Evolutionary conservation across 1,140 invertebrate species (phyloP).

Genomic region (Ylistrum balloti): DNA sequence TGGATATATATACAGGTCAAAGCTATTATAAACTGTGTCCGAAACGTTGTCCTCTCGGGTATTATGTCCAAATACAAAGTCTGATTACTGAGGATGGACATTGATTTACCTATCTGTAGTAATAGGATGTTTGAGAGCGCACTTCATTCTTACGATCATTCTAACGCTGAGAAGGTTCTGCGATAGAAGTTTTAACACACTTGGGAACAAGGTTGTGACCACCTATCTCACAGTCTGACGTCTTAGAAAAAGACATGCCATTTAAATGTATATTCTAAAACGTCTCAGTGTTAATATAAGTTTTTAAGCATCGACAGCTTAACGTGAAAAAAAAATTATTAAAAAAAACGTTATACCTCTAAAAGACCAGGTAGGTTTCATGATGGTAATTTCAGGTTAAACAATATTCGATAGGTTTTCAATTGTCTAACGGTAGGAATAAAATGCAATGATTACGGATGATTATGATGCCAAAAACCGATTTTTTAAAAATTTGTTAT

Average conservation of each 20-base stretch:
- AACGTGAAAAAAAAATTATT: no score
- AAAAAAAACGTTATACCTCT: no score
- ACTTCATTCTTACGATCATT: background rate
- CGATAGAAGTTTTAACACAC: background rate
- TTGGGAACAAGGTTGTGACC: background rate
- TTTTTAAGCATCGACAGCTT: background rate
- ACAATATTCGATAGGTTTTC: no score
- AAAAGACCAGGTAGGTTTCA: no score
- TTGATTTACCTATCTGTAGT: background rate
- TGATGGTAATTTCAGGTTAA: no score
- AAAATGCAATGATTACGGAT: no score
- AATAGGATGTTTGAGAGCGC: background rate
- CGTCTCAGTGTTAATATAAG: background rate
- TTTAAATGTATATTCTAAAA: background rate
- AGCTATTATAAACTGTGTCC: background rate
- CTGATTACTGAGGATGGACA: background rate
- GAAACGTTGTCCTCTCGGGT: background rate
- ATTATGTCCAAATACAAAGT: constrained; percentile 16
- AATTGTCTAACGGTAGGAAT: no score
- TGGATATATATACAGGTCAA: background rate
- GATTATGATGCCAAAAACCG: no score
- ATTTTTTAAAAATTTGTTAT: no score
- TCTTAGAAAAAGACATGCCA: background rate
- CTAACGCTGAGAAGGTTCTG: background rate
- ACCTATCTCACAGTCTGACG: background rate